A percentile compares a stretch with the other conserved stretches of the same genome.
These are phyloP conservation scores for Odocoileus virginianus DNA, from an alignment of 2,113 vertebrate species.

Conservation along the genomic window DNA sequence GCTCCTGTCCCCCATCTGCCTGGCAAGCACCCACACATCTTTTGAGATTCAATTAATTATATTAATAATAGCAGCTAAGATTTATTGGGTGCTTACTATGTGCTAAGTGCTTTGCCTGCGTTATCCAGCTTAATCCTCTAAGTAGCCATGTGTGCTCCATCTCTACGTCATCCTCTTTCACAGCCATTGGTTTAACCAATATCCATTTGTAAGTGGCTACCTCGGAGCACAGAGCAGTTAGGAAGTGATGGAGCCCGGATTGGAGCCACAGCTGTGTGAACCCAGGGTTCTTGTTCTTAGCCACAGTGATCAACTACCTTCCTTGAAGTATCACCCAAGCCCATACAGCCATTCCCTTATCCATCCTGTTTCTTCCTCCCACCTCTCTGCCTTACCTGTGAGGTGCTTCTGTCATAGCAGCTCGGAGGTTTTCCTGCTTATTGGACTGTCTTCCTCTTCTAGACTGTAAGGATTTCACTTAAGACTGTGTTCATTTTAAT, in stretches of 20 bases:
- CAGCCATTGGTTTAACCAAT: background rate
- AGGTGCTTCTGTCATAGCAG: background rate
- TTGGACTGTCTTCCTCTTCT: background rate
- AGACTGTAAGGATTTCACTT: background rate
- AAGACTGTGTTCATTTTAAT: background rate
- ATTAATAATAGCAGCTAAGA: slow-evolving; percentile 54
- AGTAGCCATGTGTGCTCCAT: background rate
- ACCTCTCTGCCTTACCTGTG: background rate
- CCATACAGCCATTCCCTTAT: background rate
- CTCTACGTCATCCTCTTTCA: background rate
- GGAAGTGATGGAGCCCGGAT: background rate
- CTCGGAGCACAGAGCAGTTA: background rate
- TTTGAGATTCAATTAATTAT: slow-evolving; percentile 59
- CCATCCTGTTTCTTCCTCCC: background rate
- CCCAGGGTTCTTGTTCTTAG: background rate
- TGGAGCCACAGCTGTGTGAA: background rate
- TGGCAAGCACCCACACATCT: slow-evolving; percentile 57
- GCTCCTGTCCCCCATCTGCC: slow-evolving; percentile 21
- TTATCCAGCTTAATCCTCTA: background rate
- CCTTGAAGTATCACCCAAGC: background rate
- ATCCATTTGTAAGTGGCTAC: background rate
- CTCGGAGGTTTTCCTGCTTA: background rate
- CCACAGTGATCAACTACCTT: background rate
- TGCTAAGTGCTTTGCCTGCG: background rate
- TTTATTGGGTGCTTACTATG: slow-evolving; percentile 28